A percentile compares a stretch with the other conserved stretches of the same genome.
Conservation (phyloP, 2,797 vertebrate species). For the Lophius americanus region DNA sequence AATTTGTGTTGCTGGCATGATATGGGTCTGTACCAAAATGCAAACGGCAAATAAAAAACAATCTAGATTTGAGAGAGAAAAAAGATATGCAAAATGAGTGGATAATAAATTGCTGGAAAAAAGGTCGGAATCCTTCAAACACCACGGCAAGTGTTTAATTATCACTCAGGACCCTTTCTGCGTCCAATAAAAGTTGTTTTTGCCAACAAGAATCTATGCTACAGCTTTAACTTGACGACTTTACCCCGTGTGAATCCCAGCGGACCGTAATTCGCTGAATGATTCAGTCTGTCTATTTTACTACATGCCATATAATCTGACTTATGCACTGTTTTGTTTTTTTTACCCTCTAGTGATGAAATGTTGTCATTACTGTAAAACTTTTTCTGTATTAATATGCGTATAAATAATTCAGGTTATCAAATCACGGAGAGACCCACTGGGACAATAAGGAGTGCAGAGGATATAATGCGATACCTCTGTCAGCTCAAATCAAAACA, state of each 20-base stretch:
- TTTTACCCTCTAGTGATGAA: slow-evolving; percentile 38
- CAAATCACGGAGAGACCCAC: slow-evolving; percentile 41
- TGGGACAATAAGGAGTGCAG: slow-evolving; percentile 39
- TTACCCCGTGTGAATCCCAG: slow-evolving; percentile 1
- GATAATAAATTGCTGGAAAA: too few relatives aligned
- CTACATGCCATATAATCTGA: slow-evolving; percentile 12
- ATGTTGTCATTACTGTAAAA: slow-evolving; percentile 56
- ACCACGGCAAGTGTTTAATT: too few relatives aligned
- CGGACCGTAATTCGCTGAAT: slow-evolving; percentile 17
- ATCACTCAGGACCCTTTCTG: too few relatives aligned
- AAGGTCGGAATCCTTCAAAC: too few relatives aligned
- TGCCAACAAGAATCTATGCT: background rate
- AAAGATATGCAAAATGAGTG: too few relatives aligned
- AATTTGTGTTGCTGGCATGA: too few relatives aligned
- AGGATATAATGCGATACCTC: slow-evolving; percentile 29
- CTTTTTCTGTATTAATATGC: slow-evolving; percentile 34
- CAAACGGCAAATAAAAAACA: too few relatives aligned
- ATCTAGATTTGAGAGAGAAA: too few relatives aligned
- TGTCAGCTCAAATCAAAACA: slow-evolving; percentile 38
- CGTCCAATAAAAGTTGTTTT: background rate
- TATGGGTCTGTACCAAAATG: too few relatives aligned
- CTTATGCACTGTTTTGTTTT: background rate
- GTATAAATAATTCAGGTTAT: slow-evolving; percentile 63
- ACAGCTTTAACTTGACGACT: slow-evolving; percentile 18
- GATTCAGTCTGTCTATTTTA: background rate